phyloP scores from a whole-genome alignment of 2,888 invertebrate genomes.

The Hyposoter dolosus region DNA sequence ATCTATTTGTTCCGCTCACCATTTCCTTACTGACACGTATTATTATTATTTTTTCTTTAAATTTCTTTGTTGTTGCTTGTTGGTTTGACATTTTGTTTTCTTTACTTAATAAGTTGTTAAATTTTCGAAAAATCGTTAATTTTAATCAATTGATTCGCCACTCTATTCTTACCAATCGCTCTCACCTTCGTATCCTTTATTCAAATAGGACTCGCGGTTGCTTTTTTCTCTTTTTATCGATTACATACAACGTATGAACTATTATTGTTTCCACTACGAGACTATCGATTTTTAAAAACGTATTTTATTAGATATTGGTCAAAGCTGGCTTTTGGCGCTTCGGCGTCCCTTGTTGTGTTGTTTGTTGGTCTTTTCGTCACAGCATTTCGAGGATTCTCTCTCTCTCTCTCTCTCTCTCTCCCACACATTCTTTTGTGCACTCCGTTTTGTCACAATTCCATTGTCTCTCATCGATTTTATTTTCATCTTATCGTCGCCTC shows the following conservation, averaged over 20 bases:
- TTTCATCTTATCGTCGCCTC: background rate
- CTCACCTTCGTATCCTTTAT: slow-evolving; percentile 19
- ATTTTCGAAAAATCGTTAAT: slow-evolving; percentile 37
- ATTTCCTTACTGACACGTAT: slow-evolving; percentile 74
- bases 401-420: slow-evolving; percentile 17
- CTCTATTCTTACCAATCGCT: slow-evolving; percentile 8
- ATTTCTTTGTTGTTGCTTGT: slow-evolving; percentile 25
- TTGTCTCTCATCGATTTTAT: slow-evolving; percentile 8
- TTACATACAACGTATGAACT: slow-evolving; percentile 57
- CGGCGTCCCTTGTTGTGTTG: slow-evolving; percentile 16
- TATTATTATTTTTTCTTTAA: slow-evolving; percentile 45
- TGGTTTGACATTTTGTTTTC: slow-evolving; percentile 19
- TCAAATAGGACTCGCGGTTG: slow-evolving; percentile 29
- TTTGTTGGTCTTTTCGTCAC: slow-evolving; percentile 22
- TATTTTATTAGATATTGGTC: slow-evolving; percentile 58
- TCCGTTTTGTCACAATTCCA: background rate
- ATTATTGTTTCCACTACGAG: slow-evolving; percentile 63
- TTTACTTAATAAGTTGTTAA: slow-evolving; percentile 21
- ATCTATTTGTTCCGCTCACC: slow-evolving; percentile 80
- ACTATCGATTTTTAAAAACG: background rate
- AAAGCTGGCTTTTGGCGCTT: slow-evolving; percentile 43
- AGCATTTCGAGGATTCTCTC: slow-evolving; percentile 47
- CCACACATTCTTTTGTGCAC: background rate
- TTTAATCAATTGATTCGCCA: slow-evolving; percentile 61
- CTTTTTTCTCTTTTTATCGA: slow-evolving; percentile 25